Percentiles rank a stretch among this genome's conserved stretches.
Conservation (phyloP, 2,113 vertebrate genomes). For the Ramphastos sulfuratus region DNA sequence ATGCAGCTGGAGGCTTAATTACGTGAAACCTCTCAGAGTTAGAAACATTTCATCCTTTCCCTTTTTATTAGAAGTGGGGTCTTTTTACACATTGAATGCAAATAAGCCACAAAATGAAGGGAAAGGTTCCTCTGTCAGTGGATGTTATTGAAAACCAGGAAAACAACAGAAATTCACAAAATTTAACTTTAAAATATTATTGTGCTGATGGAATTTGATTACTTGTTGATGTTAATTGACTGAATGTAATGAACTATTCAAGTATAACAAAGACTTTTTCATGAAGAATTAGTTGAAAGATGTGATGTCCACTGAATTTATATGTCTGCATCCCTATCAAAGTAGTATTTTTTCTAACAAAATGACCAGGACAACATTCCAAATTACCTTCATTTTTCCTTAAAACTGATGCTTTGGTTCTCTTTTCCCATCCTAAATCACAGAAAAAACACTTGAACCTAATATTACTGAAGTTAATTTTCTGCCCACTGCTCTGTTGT, state of each 20-base stretch:
- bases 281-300: not conserved
- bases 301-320: not conserved
- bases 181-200: conserved; percentile 28
- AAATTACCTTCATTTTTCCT: not conserved
- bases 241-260: conserved; percentile 21
- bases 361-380: not conserved
- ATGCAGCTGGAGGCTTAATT: conserved; percentile 71
- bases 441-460: not conserved
- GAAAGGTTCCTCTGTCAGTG: conserved; percentile 16
- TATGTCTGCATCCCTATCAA: not conserved
- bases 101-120: conserved; percentile 45
- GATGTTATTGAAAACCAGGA: conserved; percentile 22
- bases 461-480: not conserved
- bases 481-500: not conserved
- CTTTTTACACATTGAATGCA: conserved; percentile 53
- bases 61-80: not conserved
- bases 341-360: not conserved
- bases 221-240: not conserved
- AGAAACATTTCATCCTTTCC: conserved; percentile 5
- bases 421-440: not conserved
- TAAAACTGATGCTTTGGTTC: not conserved
- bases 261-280: not conserved
- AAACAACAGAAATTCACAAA: conserved; percentile 39
- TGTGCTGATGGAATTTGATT: conserved; percentile 19
- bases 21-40: conserved; percentile 46